Base-by-base conservation (phyloP, 2,797 vertebrate genomes). In the Manis crassicaudata region DNA sequence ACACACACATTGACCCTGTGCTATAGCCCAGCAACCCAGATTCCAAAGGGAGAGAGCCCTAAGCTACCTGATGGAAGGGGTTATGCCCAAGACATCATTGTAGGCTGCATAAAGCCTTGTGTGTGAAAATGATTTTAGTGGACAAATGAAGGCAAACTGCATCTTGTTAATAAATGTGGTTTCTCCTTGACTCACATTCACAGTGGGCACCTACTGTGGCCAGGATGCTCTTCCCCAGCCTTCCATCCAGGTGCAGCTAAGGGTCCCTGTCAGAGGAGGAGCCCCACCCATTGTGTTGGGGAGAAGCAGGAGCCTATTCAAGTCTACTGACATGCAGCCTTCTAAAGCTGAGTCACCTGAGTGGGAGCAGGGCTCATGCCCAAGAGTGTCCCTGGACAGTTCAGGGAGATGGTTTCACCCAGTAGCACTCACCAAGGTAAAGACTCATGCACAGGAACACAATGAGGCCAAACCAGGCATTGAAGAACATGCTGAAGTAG, bases 401-500 rank as follows among this genome's bases (percentile, higher is more conserved):
- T 60, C 40, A 27, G 63, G 80, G n/a, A 89, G 81, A 17, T 12
- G 29, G 29, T 70, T 46, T 83, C 40, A 25, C 70, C 1, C 5
- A 46, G 84, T 1, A 43, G 73, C 87, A 98, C 99, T 99, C 97
- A 99, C 99, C 99, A 94, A 99, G 99, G 90, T 99, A 99, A 11
- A 99, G 96, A 50, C 98, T 97, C 99, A 99, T 99, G 98, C 99
- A 99, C 97, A 99, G 93, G 29, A 99, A 99, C 97, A 99, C 80
- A 70, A 99, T 99, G 81, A 99, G 99, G 89, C 99, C 99, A 1
- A 99, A 99, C 99, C 99, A 99, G 97, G 99, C 99, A 0, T 99
- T 99, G 98, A 99, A 99, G 96, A 98, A 97, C 0, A 99, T 99
- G 96, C 98, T 98, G 98, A 99, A 99, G 98, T 99, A 99, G 97